Evolutionary conservation across 2,797 vertebrate species (phyloP), one percentile per base, ranked within the genome.

Genomic region (Microctenopoma lineatum): DNA sequence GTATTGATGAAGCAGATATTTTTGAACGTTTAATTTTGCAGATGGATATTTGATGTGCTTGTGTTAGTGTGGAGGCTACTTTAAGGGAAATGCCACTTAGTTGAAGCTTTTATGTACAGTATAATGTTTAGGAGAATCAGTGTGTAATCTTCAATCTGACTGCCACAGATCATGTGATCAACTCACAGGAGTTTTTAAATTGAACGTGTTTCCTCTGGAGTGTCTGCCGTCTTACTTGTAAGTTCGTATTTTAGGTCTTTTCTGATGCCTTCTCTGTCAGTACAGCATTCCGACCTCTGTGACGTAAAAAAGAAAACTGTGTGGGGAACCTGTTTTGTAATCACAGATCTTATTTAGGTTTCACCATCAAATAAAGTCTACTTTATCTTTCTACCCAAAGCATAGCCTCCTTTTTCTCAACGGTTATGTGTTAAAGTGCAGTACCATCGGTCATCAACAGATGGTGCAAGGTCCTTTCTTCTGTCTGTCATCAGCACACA

Each of bases 281-380:
- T 90, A 84, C 94, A 95, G 94, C 96, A 97, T 98, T 98, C 96
- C 96, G 95, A 89, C 94, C 93, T 96, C 93, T 92, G 87, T 94
- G 87, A 94, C 75, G 59, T 71, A 84, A 90, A 89, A 90, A 90
- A 34, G 9, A 34, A 34, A 8, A 34, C 91, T 92, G 89, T 90
- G 90, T 94, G 93, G 92, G 93, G 93, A 94, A 93, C 93, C 92
- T 94, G 90, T 95, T 97, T 97, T 97, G 94, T 97, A 96, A 95
- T 94, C 92, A 83, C 92, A 95, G 93, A 93, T 87, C 94, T 94
- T 94, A 88, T 83, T 90, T 93, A 93, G 94, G 94, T 95, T 96
- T 90, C 95, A 94, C 92, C 95, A 91, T 95, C 92, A 94, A 98
- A 97, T 98, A 98, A 97, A 98, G 94, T 96, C 94, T 77, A 92